Conservation (phyloP, 2,113 vertebrate species). For the Crotalus tigris region DNA sequence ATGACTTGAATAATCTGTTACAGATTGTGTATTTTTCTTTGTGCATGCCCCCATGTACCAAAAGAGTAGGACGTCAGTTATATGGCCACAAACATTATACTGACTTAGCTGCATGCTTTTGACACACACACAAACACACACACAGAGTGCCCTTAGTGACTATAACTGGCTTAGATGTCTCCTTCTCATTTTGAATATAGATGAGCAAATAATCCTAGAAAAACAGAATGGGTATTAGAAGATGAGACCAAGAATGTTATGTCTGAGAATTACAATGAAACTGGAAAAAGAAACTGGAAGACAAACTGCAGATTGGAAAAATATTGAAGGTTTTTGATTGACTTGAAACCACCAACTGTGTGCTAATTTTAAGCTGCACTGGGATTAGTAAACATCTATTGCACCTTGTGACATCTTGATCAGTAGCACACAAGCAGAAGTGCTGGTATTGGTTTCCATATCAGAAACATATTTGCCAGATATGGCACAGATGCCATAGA, state of each 20-base stretch:
- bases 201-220: not conserved
- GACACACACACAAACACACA: too few relatives aligned
- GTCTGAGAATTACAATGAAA: not conserved
- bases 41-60: not conserved
- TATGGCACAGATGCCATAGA: not conserved
- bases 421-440: not conserved
- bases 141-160: not conserved
- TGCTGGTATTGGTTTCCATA: not conserved
- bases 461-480: not conserved
- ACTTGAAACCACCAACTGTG: not conserved
- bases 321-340: not conserved
- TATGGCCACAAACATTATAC: not conserved
- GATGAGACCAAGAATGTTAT: not conserved
- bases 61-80: not conserved
- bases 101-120: not conserved
- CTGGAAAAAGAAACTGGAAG: not conserved
- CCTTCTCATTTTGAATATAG: not conserved
- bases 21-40: not conserved
- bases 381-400: not conserved
- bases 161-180: not conserved
- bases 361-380: not conserved
- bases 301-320: not conserved
- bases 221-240: not conserved
- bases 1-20: not conserved
- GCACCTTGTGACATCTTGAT: not conserved